Base-by-base conservation (phyloP, 2,113 vertebrate genomes). In the Talpa occidentalis region DNA sequence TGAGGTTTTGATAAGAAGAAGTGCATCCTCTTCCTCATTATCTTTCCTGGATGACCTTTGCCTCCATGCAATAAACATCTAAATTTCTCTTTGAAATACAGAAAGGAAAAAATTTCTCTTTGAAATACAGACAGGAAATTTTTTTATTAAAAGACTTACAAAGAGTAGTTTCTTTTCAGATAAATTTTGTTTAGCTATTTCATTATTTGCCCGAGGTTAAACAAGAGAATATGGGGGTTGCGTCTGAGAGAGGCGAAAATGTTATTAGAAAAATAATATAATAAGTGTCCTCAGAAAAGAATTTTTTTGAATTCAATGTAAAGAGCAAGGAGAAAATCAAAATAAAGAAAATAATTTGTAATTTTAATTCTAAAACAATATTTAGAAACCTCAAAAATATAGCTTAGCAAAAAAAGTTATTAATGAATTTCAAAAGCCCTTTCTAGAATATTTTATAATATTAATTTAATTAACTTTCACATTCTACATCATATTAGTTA, bases 31-130 rank as follows among this genome's bases (percentile, higher is more conserved):
- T 72, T 92, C 8, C n/a, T 91, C 21, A 22, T 54, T 59, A 26
- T 72, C 56, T 78, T 74, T 66, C 64, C 81, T 86, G 76, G 74
- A 73, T 79, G 42, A 37, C 70, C 60, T 82, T 6, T 91, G 77
- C 4, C 14, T 73, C 79, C 35, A 17, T 47, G 42, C 28, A 84
- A 69, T 88, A 92, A 87, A 80, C 4, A 92, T 89, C 86, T 90
- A 90, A 92, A 56, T 42, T 81, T 82, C 66, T 82, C 60, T 85
- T 70, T 82, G 56, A 92, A 95, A 79, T 78, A 78, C 1, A 74
- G 35, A 35, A 16, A 83, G 66, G 70, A 83, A 77, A 92, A 37
- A 92, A 56, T 42, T 81, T 82, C 66, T 82, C 60, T 85, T 70
- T 82, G 56, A 92, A 95, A 79, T 78, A 78, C 1, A 74, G 35